Base-by-base conservation (phyloP, 64 coral and sea anemone genomes). In the Montipora foliosa region DNA sequence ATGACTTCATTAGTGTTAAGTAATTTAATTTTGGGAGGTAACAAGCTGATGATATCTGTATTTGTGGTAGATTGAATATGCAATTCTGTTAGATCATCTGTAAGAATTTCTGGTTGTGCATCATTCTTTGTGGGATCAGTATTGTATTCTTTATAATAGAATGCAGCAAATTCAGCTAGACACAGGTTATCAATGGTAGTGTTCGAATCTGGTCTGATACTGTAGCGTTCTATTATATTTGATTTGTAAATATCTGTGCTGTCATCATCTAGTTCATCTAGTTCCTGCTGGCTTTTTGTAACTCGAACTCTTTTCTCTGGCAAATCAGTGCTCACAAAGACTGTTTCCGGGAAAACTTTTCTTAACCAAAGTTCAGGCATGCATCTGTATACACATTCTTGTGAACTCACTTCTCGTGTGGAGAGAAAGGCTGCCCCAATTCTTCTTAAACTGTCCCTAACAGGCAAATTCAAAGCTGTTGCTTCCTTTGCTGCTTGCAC, bases 181-280 rank as follows among this genome's bases (percentile, higher is more conserved):
- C 80, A 83, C 17, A 64, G 46, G 25, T n/a, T 74, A 88, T 88
- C 59, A 25, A 88, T 50, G 22, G 44, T 47, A 77, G 87, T 12
- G 57, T 75, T 52, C 19, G 21, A 53, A 24, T 77, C 11, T 48
- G 87, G 87, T 77, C 70, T 89, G 21, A 70, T 59, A 47, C 59
- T 89, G 25, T 85, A 75, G 55, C 62, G 82, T 67, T 79, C 4
- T 13, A 58, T 69, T 4, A 90, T 90, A 48, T 91, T 91, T 5
- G 89, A 91, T 67, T 91, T 91, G 44, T 91, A 91, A n/a, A 89
- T 75, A 59, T 80, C 80, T 15, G 90, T 92, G 17, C 90, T 76
- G 67, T 92, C 90, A 85, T 92, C 90, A 77, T 92, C 52, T 55
- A 55, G 52, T 55, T 55, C 52, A 55, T 55, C 52, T 55, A 55